Conservation (phyloP, 2,888 invertebrate species). For the Diabrotica balteata region DNA sequence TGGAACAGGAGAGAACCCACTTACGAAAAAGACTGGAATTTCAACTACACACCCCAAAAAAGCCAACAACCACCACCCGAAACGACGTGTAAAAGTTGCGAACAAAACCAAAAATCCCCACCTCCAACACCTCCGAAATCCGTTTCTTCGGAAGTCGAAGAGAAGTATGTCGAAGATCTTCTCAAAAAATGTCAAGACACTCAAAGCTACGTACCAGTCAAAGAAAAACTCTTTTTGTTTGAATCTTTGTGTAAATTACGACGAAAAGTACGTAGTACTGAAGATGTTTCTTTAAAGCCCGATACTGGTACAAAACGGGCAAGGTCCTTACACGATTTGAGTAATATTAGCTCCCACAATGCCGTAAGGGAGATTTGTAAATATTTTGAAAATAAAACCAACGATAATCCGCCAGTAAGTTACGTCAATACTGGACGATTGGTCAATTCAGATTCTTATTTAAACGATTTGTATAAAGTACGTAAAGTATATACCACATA, state of each 20-base stretch:
- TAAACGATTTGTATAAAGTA: slow-evolving; percentile 34
- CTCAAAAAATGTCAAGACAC: slow-evolving; percentile 65
- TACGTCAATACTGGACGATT: slow-evolving; percentile 22
- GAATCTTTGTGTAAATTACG: slow-evolving; percentile 72
- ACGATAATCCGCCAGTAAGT: slow-evolving; percentile 19
- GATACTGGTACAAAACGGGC: slow-evolving; percentile 65
- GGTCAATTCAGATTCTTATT: slow-evolving; percentile 32
- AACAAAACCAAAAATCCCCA: slow-evolving; percentile 18
- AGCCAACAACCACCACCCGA: slow-evolving; percentile 3
- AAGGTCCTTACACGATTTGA: slow-evolving; percentile 71
- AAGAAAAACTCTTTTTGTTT: slow-evolving; percentile 73
- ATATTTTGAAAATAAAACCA: slow-evolving; percentile 68
- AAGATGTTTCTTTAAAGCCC: slow-evolving; percentile 64
- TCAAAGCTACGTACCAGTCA: slow-evolving; percentile 74
- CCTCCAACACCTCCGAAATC: slow-evolving; percentile 2
- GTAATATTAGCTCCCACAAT: slow-evolving; percentile 59
- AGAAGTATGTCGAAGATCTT: slow-evolving; percentile 62
- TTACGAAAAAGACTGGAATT: slow-evolving; percentile 53
- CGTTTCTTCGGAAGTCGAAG: slow-evolving; percentile 43
- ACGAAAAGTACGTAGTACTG: slow-evolving; percentile 69
- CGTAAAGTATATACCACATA: slow-evolving; percentile 36
- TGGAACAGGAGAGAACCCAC: slow-evolving; percentile 43
- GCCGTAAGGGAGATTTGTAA: slow-evolving; percentile 73
- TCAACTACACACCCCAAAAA: slow-evolving; percentile 27
- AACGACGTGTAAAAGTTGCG: slow-evolving; percentile 29